phyloP scores from a whole-genome alignment of 2,888 invertebrate genomes.

The Priocnemis perturbator region DNA sequence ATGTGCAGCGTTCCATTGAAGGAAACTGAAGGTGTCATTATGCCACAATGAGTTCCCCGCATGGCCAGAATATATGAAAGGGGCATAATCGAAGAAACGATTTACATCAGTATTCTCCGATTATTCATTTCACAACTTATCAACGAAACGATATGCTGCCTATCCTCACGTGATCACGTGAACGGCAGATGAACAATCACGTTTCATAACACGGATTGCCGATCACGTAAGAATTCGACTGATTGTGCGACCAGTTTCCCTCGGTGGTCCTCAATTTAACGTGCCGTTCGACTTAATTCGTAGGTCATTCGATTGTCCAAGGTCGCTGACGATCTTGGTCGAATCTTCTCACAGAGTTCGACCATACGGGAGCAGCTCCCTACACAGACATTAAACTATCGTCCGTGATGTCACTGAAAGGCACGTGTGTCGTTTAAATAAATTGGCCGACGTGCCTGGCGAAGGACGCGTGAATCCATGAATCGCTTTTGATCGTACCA shows the following conservation, averaged over 20 bases:
- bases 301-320: constrained; percentile 3
- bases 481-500: background rate
- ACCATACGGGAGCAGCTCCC: too few species aligned
- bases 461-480: constrained; percentile 8
- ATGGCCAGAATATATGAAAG: too few species aligned
- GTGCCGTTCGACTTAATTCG: constrained; percentile 32
- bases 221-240: constrained; percentile 12
- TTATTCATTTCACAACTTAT: background rate
- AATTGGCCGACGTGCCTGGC: background rate
- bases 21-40: too few species aligned
- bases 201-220: constrained; percentile 4
- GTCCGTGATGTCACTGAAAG: background rate
- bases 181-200: constrained; percentile 5
- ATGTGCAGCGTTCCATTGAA: background rate
- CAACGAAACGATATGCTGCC: background rate
- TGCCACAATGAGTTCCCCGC: too few species aligned
- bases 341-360: too few species aligned
- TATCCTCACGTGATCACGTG: background rate
- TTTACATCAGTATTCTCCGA: too few species aligned
- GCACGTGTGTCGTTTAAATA: background rate
- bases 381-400: background rate
- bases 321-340: background rate
- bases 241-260: constrained; percentile 32
- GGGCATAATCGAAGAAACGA: too few species aligned
- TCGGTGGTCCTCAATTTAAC: constrained; percentile 19